A percentile compares a stretch with the other conserved stretches of the same genome.
phyloP scores from a whole-genome alignment of 2,888 invertebrate genomes.

The Drosophila suboccidentalis region DNA sequence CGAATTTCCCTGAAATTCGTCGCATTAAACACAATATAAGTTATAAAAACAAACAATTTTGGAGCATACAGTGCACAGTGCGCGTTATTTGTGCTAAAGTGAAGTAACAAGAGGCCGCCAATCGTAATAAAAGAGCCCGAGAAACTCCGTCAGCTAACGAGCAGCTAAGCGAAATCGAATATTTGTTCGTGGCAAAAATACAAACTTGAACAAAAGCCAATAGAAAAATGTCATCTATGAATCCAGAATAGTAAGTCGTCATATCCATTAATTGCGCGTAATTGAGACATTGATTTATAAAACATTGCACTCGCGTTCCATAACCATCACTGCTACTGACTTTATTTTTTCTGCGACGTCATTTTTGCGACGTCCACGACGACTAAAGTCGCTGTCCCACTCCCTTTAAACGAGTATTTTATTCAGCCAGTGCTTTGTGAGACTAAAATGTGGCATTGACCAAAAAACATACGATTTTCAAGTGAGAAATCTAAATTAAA shows the following conservation, averaged over 20 bases:
- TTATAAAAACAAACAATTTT: conserved; percentile 62
- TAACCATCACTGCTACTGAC: conserved; percentile 60
- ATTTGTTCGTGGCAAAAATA: conserved; percentile 79
- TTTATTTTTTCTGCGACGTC: conserved; percentile 83
- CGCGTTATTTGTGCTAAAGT: conserved; percentile 45
- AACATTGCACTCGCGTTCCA: conserved; percentile 56
- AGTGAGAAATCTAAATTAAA: conserved; percentile 18
- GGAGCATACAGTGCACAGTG: conserved; percentile 52
- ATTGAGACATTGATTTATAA: conserved; percentile 45
- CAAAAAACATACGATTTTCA: conserved; percentile 50
- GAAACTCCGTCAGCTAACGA: conserved; percentile 45
- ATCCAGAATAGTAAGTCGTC: conserved; percentile 92
- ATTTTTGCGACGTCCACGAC: conserved; percentile 75
- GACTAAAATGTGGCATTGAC: conserved; percentile 40
- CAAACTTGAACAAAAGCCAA: conserved; percentile 55
- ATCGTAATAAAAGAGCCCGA: conserved; percentile 37
- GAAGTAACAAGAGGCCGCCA: conserved; percentile 38
- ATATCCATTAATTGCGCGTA: conserved; percentile 63
- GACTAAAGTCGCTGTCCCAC: conserved; percentile 59
- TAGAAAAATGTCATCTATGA: conserved; percentile 87
- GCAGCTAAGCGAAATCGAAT: conserved; percentile 67
- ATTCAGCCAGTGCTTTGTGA: conserved; percentile 23
- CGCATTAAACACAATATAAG: conserved; percentile 65
- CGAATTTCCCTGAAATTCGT: conserved; percentile 66
- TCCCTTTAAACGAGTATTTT: conserved; percentile 56